Evolutionary conservation across 2,888 invertebrate genomes (phyloP).

Genomic region (Macropis europaea): DNA sequence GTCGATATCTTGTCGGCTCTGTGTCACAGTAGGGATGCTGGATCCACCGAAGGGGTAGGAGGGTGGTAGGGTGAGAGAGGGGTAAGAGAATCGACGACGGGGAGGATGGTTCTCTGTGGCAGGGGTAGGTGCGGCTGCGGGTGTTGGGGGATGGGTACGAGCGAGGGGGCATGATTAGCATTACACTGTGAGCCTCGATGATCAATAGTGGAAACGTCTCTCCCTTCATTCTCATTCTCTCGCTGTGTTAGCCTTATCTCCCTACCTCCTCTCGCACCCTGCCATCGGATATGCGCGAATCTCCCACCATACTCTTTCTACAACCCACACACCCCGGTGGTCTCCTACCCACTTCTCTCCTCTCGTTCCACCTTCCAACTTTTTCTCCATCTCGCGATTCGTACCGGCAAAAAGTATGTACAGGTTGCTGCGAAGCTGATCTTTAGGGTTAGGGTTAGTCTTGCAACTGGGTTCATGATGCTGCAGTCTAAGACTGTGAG

Average conservation of each 20-base stretch:
- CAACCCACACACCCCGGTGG: slow-evolving; percentile 51
- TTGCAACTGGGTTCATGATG: too few relatives aligned
- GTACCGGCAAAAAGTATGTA: slow-evolving; percentile 29
- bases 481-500: too few relatives aligned
- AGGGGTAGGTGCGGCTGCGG: slow-evolving; percentile 64
- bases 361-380: slow-evolving; percentile 25
- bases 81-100: slow-evolving; percentile 53
- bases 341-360: slow-evolving; percentile 52
- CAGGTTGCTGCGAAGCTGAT: too few relatives aligned
- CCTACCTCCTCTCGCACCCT: slow-evolving; percentile 63
- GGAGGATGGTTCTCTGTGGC: slow-evolving; percentile 34
- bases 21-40: slow-evolving; percentile 71
- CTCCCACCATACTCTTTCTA: slow-evolving; percentile 64
- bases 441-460: too few relatives aligned
- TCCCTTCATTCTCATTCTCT: slow-evolving; percentile 78
- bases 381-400: slow-evolving; percentile 33
- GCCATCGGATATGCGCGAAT: slow-evolving; percentile 78
- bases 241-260: slow-evolving; percentile 78
- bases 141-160: slow-evolving; percentile 61
- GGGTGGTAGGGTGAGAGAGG: slow-evolving; percentile 53
- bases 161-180: slow-evolving; percentile 79
- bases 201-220: slow-evolving; percentile 80
- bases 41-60: slow-evolving; percentile 20
- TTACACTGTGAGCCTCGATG: slow-evolving; percentile 80
- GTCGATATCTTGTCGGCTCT: slow-evolving; percentile 77